These are phyloP conservation scores for Lasioglossum pauxillum DNA, from an alignment of 2,888 invertebrate species.

Conservation along the genomic window DNA sequence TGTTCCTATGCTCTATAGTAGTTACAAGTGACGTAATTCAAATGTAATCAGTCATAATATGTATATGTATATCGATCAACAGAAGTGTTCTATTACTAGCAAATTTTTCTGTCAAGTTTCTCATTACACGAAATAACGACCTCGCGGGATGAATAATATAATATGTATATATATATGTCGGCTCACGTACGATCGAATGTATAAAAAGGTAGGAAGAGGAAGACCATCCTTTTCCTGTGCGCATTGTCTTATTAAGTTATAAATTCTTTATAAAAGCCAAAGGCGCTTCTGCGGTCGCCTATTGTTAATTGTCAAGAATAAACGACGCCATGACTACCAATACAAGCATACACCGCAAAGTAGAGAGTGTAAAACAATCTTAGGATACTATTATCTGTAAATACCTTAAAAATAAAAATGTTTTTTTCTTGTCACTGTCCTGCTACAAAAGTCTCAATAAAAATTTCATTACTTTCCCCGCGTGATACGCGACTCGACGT, in stretches of 20 bases:
- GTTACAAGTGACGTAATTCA: constrained; percentile 47
- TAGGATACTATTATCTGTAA: constrained; percentile 51
- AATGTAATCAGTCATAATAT: constrained; percentile 36
- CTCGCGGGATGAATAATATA: constrained; percentile 46
- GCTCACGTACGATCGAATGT: constrained; percentile 48
- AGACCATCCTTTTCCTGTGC: constrained; percentile 45
- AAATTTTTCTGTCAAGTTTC: constrained; percentile 41
- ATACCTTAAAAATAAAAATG: constrained; percentile 50
- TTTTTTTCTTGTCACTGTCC: constrained; percentile 57
- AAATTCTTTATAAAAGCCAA: constrained; percentile 63
- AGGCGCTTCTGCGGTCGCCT: constrained; percentile 48
- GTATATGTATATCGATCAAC: constrained; percentile 33
- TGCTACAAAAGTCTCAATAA: constrained; percentile 69
- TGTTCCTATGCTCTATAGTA: constrained; percentile 24
- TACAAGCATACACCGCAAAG: constrained; percentile 40
- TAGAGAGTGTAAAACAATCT: constrained; percentile 51
- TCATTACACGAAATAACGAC: constrained; percentile 38
- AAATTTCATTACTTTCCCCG: constrained; percentile 72
- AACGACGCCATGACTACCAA: constrained; percentile 38
- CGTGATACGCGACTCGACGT: constrained; percentile 71
- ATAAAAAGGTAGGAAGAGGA: constrained; percentile 45
- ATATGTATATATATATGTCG: constrained; percentile 1
- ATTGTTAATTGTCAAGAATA: constrained; percentile 47
- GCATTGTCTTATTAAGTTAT: constrained; percentile 52
- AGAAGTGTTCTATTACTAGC: constrained; percentile 15